Percentiles rank a stretch among this genome's conserved stretches.
phyloP scores from a whole-genome alignment of 2,113 vertebrate genomes.

The Pungitius pungitius region DNA sequence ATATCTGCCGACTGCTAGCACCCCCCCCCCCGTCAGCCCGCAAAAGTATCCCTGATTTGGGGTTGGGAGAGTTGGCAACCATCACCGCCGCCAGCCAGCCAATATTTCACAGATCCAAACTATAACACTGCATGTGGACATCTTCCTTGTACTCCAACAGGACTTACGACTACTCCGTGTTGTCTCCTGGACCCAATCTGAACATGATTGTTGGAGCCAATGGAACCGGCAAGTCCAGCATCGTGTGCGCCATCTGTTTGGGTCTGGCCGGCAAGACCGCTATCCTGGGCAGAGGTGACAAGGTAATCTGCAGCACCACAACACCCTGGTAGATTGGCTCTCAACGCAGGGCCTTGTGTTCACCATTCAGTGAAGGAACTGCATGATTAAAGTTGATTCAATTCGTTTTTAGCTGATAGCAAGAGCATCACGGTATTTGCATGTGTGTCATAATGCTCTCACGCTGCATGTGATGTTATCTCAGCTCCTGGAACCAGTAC shows the following conservation, averaged over 20 bases:
- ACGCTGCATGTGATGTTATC: background rate
- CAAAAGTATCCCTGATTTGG: no score
- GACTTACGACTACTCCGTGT: slow-evolving; percentile 88
- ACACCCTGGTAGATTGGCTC: background rate
- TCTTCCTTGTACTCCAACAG: slow-evolving; percentile 73
- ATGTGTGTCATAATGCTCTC: background rate
- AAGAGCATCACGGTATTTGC: background rate
- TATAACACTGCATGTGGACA: background rate
- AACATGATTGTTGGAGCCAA: slow-evolving; percentile 97
- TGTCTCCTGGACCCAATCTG: slow-evolving; percentile 90
- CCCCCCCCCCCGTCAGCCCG: no score
- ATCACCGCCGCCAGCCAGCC: no score
- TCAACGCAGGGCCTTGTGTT: background rate
- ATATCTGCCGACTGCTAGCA: no score
- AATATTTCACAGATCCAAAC: background rate
- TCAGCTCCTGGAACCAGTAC: slow-evolving; percentile 1
- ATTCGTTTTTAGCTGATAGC: background rate
- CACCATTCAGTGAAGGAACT: background rate
- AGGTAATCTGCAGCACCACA: slow-evolving; percentile 75
- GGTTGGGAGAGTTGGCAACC: no score
- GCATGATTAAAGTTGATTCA: background rate
- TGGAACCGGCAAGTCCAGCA: slow-evolving; percentile 96
- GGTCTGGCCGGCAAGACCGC: slow-evolving; percentile 92
- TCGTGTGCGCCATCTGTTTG: slow-evolving; percentile 97
- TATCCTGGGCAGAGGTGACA: slow-evolving; percentile 92